phyloP scores from a whole-genome alignment of 2,888 invertebrate species.

The Ophion obscuratus region DNA sequence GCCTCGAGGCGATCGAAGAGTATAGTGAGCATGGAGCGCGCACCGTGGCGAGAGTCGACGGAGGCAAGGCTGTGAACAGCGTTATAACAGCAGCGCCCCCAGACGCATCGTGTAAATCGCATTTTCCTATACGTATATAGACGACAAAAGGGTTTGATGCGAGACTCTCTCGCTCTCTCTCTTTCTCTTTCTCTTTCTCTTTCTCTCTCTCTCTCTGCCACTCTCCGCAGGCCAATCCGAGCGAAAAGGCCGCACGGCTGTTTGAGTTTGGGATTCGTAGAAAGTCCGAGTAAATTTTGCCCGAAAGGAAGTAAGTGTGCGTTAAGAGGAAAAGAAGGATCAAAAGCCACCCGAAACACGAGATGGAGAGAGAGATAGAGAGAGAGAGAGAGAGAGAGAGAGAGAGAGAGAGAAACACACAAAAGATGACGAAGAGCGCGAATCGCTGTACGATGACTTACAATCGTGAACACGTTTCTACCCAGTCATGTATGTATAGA shows the following conservation, averaged over 20 bases:
- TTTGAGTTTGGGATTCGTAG: constrained; percentile 66
- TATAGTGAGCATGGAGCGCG: constrained; percentile 28
- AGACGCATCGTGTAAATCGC: constrained; percentile 59
- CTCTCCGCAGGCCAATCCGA: background rate
- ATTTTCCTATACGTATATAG: constrained; percentile 64
- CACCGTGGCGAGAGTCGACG: constrained; percentile 48
- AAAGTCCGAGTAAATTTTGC: constrained; percentile 71
- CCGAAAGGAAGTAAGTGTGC: constrained; percentile 40
- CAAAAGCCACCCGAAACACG: constrained; percentile 22
- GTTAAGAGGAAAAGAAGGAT: constrained; percentile 4
- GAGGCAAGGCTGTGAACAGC: constrained; percentile 20
- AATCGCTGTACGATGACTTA: constrained; percentile 64
- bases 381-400: background rate
- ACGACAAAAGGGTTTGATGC: constrained; percentile 68
- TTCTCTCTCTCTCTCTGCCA: background rate
- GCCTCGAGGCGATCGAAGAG: constrained; percentile 58
- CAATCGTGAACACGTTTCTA: constrained; percentile 31
- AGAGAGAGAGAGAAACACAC: constrained; percentile 10
- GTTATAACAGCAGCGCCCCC: constrained; percentile 13
- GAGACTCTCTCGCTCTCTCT: constrained; percentile 17
- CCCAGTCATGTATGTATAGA: constrained; percentile 22
- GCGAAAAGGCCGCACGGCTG: constrained; percentile 23
- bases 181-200: too few relatives aligned
- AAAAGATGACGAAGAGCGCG: constrained; percentile 40
- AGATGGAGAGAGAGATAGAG: constrained; percentile 15